These are phyloP conservation scores for Merluccius polli DNA, from an alignment of 2,797 vertebrate species.

Conservation along the genomic window DNA sequence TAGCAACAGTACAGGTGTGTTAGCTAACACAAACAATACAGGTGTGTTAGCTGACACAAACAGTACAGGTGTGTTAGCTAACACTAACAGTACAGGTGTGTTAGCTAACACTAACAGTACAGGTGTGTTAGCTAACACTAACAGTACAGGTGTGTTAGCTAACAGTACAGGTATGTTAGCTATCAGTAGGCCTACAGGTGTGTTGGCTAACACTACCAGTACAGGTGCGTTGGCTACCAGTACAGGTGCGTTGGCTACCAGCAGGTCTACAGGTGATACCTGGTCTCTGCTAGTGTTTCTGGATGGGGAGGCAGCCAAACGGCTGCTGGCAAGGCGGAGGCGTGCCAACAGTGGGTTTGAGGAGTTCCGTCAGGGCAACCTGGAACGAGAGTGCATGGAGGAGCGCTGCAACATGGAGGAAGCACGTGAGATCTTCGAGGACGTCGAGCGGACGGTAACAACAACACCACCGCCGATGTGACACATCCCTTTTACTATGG, in stretches of 20 bases:
- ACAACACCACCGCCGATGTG: not conserved
- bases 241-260: not conserved
- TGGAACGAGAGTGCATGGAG: slow-evolving; percentile 89
- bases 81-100: not conserved
- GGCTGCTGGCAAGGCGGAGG: slow-evolving; percentile 72
- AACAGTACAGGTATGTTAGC: not conserved
- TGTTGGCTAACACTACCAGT: not conserved
- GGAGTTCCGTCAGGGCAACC: slow-evolving; percentile 80
- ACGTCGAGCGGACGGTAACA: slow-evolving; percentile 75
- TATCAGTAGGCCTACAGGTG: too few relatives aligned
- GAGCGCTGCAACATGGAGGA: slow-evolving; percentile 85
- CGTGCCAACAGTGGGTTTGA: slow-evolving; percentile 82
- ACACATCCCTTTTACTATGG: not conserved
- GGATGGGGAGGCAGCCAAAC: slow-evolving; percentile 62
- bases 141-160: not conserved
- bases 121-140: not conserved
- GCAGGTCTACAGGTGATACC: not conserved
- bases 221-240: not conserved
- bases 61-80: not conserved
- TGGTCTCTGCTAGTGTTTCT: slow-evolving; percentile 77
- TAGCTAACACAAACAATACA: too few relatives aligned
- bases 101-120: not conserved
- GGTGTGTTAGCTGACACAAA: too few relatives aligned
- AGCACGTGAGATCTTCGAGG: slow-evolving; percentile 90
- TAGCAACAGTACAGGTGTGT: too few relatives aligned